phyloP scores from a whole-genome alignment of 2,797 vertebrate species.

The Microtus californicus region DNA sequence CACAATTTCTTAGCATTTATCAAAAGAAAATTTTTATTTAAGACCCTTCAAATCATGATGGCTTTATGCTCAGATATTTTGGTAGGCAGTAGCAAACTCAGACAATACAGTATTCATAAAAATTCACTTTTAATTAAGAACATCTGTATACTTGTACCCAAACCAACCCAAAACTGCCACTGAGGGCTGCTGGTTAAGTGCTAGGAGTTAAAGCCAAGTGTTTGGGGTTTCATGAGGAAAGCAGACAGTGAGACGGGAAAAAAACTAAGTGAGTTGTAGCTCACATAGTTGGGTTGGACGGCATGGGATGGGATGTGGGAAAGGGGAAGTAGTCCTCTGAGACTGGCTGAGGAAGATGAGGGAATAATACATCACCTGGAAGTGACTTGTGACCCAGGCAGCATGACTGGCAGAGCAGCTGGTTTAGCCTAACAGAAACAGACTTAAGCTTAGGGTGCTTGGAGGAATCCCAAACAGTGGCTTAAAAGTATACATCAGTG shows the following conservation, averaged over 20 bases:
- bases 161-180: not conserved
- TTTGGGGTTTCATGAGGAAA: not conserved
- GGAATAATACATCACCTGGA: not conserved
- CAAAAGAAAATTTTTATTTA: conserved; percentile 53
- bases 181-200: not conserved
- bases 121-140: conserved; percentile 30
- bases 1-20: conserved; percentile 58
- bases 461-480: not conserved
- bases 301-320: not conserved
- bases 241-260: not conserved
- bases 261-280: not conserved
- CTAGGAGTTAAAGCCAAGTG: not conserved
- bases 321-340: not conserved
- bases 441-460: not conserved
- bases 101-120: conserved; percentile 45
- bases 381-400: not conserved
- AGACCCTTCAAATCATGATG: conserved; percentile 29
- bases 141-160: conserved; percentile 4
- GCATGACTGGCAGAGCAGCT: not conserved
- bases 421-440: not conserved
- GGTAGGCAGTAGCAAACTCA: conserved; percentile 30
- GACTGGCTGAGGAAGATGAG: not conserved
- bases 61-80: conserved; percentile 25
- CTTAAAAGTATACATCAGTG: not conserved
- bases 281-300: not conserved